Evolutionary conservation across 2,797 vertebrate species (phyloP), one percentile per base, ranked within the genome.

Genomic region (Eospalax fontanierii): DNA sequence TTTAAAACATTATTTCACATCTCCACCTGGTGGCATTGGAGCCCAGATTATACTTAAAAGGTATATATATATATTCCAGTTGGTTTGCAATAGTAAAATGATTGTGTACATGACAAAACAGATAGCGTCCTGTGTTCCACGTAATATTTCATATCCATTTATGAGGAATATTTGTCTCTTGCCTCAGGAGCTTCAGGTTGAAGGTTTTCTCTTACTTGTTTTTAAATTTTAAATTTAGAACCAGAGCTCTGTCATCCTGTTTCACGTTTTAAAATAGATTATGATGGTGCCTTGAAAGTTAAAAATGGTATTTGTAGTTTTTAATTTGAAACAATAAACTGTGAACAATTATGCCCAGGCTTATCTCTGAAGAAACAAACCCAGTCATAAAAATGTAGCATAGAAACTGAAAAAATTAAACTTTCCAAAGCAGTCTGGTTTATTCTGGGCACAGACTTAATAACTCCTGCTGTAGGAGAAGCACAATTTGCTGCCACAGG

Each of bases 391-490:
- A n/a, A 92, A 90, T 65, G 38, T 75, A 96, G 33, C 83, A 76
- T 74, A 50, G 93, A 97, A 93, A 93, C 18, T 6, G 43, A 54
- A 88, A 92, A 96, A 78, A 83, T 91, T 50, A 90, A 92, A 95
- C 86, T 94, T 94, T 96, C 80, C 68, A 61, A 85, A 97, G 95
- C 92, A 93, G 84, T 93, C 79, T 97, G 85, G 81, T 89, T 96
- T 97, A 90, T 97, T 97, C 93, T 96, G 90, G 74, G 93, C 74
- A 96, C 83, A 89, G 63, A 92, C 76, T 93, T 93, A 96, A 89
- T 97, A 94, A 97, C 78, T 94, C 90, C 57, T 59, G 87, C 95
- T 95, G 66, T 82, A 54, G 82, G 61, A 96, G 86, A 95, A 94
- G 88, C 75, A 73, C 70, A 95, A 92, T 94, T 97, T 95, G 79